A percentile compares a stretch with the other conserved stretches of the same genome.
phyloP scores from a whole-genome alignment of 2,888 invertebrate genomes.

The Limnephilus auricula region DNA sequence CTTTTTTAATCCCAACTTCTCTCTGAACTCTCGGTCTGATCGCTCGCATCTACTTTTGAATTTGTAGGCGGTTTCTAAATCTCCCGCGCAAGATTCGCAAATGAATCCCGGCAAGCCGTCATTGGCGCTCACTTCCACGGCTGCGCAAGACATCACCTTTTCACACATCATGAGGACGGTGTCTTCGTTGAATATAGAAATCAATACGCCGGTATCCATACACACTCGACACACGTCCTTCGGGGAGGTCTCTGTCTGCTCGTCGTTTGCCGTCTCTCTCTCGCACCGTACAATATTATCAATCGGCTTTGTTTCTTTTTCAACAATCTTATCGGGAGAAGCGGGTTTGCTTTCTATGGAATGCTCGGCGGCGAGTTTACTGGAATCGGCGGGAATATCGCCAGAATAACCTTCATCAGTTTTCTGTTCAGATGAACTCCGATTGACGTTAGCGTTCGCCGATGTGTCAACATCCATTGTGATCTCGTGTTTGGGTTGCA shows the following conservation, averaged over 20 bases:
- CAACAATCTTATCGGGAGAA: conserved; percentile 8
- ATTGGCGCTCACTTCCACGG: conserved; percentile 70
- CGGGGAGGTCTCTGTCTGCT: conserved; percentile 21
- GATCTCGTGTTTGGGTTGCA: conserved; percentile 37
- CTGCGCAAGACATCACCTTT: conserved; percentile 72
- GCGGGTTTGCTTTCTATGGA: conserved; percentile 13
- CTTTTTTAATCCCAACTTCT: conserved; percentile 70
- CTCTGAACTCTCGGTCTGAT: conserved; percentile 71
- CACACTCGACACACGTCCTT: conserved; percentile 64
- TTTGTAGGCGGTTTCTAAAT: conserved; percentile 71
- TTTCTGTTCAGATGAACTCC: background rate
- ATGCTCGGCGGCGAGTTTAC: conserved; percentile 35
- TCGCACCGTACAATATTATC: conserved; percentile 11
- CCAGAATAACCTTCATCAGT: background rate
- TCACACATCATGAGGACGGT: conserved; percentile 70
- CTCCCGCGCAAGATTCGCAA: conserved; percentile 71
- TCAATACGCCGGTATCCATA: conserved; percentile 62
- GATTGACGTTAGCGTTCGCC: conserved; percentile 13
- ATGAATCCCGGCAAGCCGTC: conserved; percentile 73
- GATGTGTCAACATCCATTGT: conserved; percentile 41
- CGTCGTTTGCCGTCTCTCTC: conserved; percentile 43
- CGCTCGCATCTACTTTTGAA: conserved; percentile 71
- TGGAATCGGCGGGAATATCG: conserved; percentile 51
- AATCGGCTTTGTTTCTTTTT: conserved; percentile 28
- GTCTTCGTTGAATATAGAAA: conserved; percentile 66